Conservation (phyloP, 2,113 vertebrate genomes). For the Aegotheles bennettii region DNA sequence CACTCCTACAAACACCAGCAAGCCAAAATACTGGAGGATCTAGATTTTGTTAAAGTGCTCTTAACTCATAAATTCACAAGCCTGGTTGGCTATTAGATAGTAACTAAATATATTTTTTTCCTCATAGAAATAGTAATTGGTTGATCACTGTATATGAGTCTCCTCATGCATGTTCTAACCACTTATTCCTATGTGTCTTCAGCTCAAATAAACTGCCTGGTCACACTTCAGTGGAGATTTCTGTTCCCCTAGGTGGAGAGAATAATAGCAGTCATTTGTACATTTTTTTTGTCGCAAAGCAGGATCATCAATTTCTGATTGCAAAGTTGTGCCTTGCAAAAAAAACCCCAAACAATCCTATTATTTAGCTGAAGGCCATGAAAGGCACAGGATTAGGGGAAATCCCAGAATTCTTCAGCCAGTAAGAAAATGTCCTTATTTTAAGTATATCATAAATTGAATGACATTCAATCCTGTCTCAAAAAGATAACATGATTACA, state of each 20-base stretch:
- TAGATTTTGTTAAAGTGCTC: neutral
- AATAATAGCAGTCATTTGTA: neutral
- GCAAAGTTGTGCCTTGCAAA: neutral
- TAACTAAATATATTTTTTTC: neutral
- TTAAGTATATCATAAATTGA: neutral
- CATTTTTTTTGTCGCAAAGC: neutral
- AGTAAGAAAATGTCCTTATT: neutral
- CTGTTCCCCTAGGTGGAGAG: neutral
- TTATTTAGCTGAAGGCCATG: neutral
- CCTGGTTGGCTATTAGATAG: neutral
- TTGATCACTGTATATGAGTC: neutral
- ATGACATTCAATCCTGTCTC: neutral
- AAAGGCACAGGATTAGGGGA: neutral
- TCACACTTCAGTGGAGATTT: neutral
- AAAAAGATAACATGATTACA: neutral
- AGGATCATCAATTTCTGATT: neutral
- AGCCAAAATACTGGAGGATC: neutral
- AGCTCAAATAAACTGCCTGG: neutral
- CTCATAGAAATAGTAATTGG: neutral
- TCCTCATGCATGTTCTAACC: neutral
- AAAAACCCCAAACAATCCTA: neutral
- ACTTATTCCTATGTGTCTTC: rapidly evolving
- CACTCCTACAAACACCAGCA: neutral
- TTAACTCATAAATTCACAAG: neutral
- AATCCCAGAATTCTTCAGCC: neutral